Base-by-base conservation (phyloP, 2,797 vertebrate genomes). In the Eulemur coronatus region DNA sequence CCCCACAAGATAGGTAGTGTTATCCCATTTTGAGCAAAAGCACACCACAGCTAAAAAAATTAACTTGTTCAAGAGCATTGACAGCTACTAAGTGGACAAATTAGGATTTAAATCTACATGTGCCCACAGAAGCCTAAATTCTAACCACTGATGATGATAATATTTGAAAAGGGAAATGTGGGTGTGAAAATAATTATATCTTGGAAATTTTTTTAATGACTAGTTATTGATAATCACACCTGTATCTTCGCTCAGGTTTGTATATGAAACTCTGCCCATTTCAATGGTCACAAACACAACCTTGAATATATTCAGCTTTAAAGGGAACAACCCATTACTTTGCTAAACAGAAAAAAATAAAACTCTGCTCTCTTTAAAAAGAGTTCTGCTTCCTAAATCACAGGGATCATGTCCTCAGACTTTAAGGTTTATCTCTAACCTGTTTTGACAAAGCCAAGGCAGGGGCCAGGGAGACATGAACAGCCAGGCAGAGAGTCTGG, bases 311-410 rank as follows among this genome's bases (percentile, higher is more conserved):
- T 33, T 35, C n/a, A 79, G 12, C 30, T 41, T 59, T 78, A 88
- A 67, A 87, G 48, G 33, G 7, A 96, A 91, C n/a, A 85, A 72
- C 59, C 78, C 35, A 81, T 48, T 73, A 81, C 15, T 93, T 95
- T 13, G 17, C 12, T 65, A 43, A 61, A 76, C 13, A 76, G 48
- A 61, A 73, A 15, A 73, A 15, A 67, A 35, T 4, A 67, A 7
- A 65, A 52, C 26, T 52, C 50, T 35, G 24, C 35, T 38, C 33
- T 75, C 84, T 93, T 43, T 20, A 57, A 17, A 57, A 61, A 55
- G 63, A 61, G 7, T 35, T 59, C 13, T 69, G 67, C 4, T 76
- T 65, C 86, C 35, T 90, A 76, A 85, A 69, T 43, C 57, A 78
- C n/a, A 73, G 0, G 46, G 0, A 48, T 2, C 2, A 24, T 38